Evolutionary conservation across 2,797 vertebrate species (phyloP).

Genomic region (Myoxocephalus aenaeus): DNA sequence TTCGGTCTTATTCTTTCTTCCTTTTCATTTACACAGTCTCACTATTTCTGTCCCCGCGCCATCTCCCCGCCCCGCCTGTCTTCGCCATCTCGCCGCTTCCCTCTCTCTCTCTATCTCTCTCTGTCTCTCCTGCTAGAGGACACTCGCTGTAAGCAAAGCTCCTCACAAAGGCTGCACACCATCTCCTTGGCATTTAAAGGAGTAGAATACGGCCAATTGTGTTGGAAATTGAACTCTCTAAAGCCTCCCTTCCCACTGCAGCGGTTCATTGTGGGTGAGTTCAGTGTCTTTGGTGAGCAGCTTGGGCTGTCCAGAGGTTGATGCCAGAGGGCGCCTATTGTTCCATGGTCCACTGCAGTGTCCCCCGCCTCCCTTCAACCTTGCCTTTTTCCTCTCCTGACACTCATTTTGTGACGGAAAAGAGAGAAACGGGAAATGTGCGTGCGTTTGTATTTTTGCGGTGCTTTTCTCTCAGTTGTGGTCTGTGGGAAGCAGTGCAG

Average conservation of each 20-base stretch:
- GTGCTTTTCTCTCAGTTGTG: neutral
- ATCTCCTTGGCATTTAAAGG: conserved; percentile 86
- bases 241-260: conserved; percentile 83
- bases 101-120: conserved; percentile 60
- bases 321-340: conserved; percentile 82
- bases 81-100: conserved; percentile 61
- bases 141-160: conserved; percentile 81
- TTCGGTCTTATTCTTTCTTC: conserved; percentile 65
- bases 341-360: conserved; percentile 72
- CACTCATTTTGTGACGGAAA: conserved; percentile 60
- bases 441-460: conserved; percentile 16
- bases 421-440: conserved; percentile 21
- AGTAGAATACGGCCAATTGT: conserved; percentile 87
- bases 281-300: conserved; percentile 82
- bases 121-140: conserved; percentile 80
- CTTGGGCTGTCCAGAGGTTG: conserved; percentile 80
- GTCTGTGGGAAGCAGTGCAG: conserved; percentile 18
- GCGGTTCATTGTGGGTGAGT: conserved; percentile 83
- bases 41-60: conserved; percentile 71
- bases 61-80: conserved; percentile 53
- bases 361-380: conserved; percentile 64
- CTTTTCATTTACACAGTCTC: conserved; percentile 63
- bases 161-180: conserved; percentile 83
- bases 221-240: conserved; percentile 88
- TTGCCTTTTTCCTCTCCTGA: conserved; percentile 62